Evolutionary conservation across 2,113 vertebrate genomes (phyloP).

Genomic region (Megalops atlanticus): DNA sequence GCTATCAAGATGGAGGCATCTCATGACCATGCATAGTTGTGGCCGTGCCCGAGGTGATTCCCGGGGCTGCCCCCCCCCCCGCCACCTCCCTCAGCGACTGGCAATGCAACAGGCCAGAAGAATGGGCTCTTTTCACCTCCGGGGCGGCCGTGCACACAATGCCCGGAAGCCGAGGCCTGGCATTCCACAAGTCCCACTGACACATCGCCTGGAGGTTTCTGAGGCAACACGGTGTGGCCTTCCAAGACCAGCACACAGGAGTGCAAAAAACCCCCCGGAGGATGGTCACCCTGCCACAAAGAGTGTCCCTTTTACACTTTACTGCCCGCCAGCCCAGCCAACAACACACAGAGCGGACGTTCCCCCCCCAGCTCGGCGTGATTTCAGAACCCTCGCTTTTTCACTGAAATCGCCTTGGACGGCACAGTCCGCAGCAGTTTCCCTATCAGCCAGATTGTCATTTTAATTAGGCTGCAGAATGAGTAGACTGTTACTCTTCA

Average conservation of each 20-base stretch:
- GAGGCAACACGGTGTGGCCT: conserved; percentile 60
- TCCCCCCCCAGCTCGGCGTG: not conserved
- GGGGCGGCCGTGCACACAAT: conserved; percentile 56
- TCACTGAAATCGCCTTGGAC: not conserved
- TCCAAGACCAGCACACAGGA: conserved; percentile 38
- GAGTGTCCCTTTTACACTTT: not conserved
- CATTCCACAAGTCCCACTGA: conserved; percentile 66
- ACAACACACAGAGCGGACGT: not conserved
- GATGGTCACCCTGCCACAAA: not conserved
- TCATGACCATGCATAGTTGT: not conserved
- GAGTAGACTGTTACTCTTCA: not conserved
- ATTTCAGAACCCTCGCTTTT: not conserved
- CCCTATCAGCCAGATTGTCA: too few relatives aligned
- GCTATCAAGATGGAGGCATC: not conserved
- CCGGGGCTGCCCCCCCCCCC: not conserved
- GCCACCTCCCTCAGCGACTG: not conserved
- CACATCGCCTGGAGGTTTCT: conserved; percentile 70
- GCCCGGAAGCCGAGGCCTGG: conserved; percentile 57
- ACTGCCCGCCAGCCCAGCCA: not conserved
- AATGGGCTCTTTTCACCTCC: conserved; percentile 52
- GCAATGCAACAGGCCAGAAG: conserved; percentile 16
- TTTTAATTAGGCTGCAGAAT: too few relatives aligned
- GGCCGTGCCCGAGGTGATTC: conserved; percentile 6
- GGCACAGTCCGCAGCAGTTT: too few relatives aligned
- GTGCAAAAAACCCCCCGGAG: conserved; percentile 4